Percentiles rank a stretch among this genome's conserved stretches.
Conservation (phyloP, 2,113 vertebrate genomes). For the Eretmochelys imbricata region DNA sequence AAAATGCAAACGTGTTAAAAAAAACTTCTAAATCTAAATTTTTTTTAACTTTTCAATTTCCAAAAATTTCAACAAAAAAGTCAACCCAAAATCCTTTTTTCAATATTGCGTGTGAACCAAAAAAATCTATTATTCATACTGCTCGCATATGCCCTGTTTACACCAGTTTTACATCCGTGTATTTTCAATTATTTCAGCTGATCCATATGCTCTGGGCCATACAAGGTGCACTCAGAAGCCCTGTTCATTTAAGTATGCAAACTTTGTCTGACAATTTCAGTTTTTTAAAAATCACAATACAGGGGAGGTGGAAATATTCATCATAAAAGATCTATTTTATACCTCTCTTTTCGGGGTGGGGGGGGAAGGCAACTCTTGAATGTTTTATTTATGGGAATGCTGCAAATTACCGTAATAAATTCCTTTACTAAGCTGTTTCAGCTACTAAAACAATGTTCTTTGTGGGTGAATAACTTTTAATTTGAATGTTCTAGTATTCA, state of each 20-base stretch:
- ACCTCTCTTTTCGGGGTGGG: background rate
- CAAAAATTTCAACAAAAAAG: background rate
- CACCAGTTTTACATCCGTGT: background rate
- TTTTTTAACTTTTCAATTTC: background rate
- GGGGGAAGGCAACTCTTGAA: constrained; percentile 16
- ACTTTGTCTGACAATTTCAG: constrained; percentile 14
- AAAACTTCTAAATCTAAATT: background rate
- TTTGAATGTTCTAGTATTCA: constrained; percentile 73
- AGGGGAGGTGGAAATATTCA: background rate
- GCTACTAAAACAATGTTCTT: constrained; percentile 76
- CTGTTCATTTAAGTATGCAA: background rate
- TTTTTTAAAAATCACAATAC: constrained; percentile 11
- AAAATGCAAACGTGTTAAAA: background rate
- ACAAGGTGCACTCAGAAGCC: background rate
- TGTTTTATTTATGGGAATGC: constrained; percentile 73
- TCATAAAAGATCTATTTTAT: constrained; percentile 7
- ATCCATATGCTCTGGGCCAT: background rate
- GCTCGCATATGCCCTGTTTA: background rate
- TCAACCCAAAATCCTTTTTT: background rate
- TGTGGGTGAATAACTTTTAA: constrained; percentile 79
- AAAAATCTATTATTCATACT: background rate
- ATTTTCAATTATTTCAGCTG: background rate
- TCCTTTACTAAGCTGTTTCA: constrained; percentile 72
- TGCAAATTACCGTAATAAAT: constrained; percentile 76
- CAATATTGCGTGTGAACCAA: background rate